phyloP scores from a whole-genome alignment of 2,888 invertebrate genomes.

The Chaetogeoica ovagalla region DNA sequence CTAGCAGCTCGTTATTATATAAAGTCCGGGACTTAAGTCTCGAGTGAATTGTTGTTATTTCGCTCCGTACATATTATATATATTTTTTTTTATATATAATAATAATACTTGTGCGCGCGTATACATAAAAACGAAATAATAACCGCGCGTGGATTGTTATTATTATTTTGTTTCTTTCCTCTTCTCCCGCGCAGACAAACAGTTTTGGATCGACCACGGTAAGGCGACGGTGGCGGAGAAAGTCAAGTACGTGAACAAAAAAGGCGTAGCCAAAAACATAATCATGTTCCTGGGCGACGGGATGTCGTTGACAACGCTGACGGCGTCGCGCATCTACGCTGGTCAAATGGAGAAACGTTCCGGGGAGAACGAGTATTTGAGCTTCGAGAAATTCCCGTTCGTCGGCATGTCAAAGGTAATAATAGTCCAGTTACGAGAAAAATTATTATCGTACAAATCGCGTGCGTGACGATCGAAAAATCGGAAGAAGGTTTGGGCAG shows the following conservation, averaged over 20 bases:
- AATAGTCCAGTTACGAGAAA: neutral
- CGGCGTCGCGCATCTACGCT: slow-evolving; percentile 78
- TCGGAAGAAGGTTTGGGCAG: no score
- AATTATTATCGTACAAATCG: no score
- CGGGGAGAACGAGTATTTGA: slow-evolving; percentile 46
- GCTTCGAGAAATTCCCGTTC: slow-evolving; percentile 81
- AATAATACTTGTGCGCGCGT: neutral
- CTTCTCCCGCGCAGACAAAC: slow-evolving; percentile 3
- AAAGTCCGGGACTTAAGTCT: slow-evolving; percentile 32
- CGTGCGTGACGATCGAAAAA: no score
- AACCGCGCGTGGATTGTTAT: neutral
- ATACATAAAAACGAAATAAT: slow-evolving; percentile 9
- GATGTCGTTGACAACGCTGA: slow-evolving; percentile 84
- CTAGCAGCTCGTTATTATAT: slow-evolving; percentile 20
- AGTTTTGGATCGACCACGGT: slow-evolving; percentile 49
- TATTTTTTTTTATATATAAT: neutral
- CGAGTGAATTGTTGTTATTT: slow-evolving; percentile 26
- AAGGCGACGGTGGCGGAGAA: slow-evolving; percentile 37
- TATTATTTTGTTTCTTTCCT: no score
- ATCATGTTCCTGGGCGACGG: slow-evolving; percentile 88
- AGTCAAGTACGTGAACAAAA: slow-evolving; percentile 55
- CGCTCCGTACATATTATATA: neutral
- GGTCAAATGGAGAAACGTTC: slow-evolving; percentile 64
- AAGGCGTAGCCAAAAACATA: slow-evolving; percentile 74
- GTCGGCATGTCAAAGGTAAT: slow-evolving; percentile 79